These are phyloP conservation scores for Platysternon megacephalum DNA, from an alignment of 2,113 vertebrate species.

Conservation along the genomic window DNA sequence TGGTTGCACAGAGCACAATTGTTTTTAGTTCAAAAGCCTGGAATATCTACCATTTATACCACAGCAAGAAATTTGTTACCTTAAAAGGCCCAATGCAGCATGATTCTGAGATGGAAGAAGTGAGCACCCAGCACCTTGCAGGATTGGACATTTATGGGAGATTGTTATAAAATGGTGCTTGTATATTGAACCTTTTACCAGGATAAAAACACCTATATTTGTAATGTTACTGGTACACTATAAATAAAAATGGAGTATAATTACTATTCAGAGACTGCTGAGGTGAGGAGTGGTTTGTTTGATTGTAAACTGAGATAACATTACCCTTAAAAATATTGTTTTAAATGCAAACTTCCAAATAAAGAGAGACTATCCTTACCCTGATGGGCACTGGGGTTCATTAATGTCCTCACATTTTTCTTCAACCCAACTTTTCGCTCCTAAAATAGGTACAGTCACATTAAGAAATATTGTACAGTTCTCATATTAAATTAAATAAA, in stretches of 20 bases:
- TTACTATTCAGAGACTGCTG: not conserved
- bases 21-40: not conserved
- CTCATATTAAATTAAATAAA: not conserved
- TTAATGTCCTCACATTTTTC: slow-evolving; percentile 78
- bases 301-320: not conserved
- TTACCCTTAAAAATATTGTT: not conserved
- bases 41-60: not conserved
- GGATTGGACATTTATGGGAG: not conserved
- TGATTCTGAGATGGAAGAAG: not conserved
- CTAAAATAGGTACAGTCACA: slow-evolving; percentile 66
- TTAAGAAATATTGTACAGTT: not conserved
- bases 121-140: not conserved
- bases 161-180: not conserved
- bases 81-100: not conserved
- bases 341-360: not conserved
- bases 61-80: not conserved
- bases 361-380: slow-evolving; percentile 73
- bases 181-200: not conserved
- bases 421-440: slow-evolving; percentile 82
- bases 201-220: not conserved
- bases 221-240: not conserved
- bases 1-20: not conserved
- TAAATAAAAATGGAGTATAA: not conserved
- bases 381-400: slow-evolving; percentile 80
- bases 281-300: not conserved